Conservation (phyloP, 2,113 vertebrate species). For the Irena cyanogastra region DNA sequence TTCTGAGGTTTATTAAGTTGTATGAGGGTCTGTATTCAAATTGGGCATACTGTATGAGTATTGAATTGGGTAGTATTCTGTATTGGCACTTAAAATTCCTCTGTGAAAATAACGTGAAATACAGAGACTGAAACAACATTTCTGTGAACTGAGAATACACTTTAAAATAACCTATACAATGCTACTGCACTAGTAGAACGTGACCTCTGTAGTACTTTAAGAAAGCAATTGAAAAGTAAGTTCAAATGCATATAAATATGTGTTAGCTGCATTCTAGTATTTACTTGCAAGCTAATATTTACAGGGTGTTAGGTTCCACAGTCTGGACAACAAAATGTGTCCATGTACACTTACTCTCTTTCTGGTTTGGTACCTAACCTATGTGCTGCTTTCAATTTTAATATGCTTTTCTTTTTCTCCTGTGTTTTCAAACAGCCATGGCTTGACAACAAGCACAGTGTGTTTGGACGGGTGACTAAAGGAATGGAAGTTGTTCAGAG, state of each 20-base stretch:
- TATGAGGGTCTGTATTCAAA: neutral
- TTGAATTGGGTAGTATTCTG: neutral
- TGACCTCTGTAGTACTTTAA: neutral
- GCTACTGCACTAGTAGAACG: neutral
- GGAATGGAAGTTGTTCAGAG: slow-evolving; percentile 98
- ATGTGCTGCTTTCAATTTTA: neutral
- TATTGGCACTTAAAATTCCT: neutral
- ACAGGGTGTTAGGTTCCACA: neutral
- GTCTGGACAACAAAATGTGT: neutral
- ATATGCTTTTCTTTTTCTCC: neutral
- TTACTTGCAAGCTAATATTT: neutral
- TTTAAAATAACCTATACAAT: neutral
- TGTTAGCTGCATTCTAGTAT: neutral
- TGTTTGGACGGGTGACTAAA: slow-evolving; percentile 93
- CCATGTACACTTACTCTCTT: neutral
- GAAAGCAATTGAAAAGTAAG: neutral
- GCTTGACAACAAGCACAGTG: slow-evolving; percentile 98
- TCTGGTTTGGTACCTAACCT: neutral
- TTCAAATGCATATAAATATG: neutral
- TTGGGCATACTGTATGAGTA: neutral
- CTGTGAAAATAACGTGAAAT: neutral
- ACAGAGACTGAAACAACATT: neutral
- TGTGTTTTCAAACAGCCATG: slow-evolving; percentile 79
- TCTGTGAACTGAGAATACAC: neutral
- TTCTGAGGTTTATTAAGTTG: neutral